Conservation (phyloP, 2,113 vertebrate species). For the cat (Felis catus) region F.catus_Fca126_mat1.0 CM031411.1:80185501-80186000, state of each 20-base stretch:
- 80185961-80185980: background rate
- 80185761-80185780: background rate
- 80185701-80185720: background rate
- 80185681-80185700: background rate
- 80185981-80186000: background rate
- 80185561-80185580: constrained; percentile 61
- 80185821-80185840: constrained; percentile 9
- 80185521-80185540: constrained; percentile 56
- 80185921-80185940: background rate
- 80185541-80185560: constrained; percentile 48
- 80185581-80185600: constrained; percentile 34
- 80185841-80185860: background rate
- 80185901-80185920: background rate
- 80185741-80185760: background rate
- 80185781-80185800: constrained; percentile 19
- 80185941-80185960: background rate
- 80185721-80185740: background rate
- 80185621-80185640: constrained; percentile 19
- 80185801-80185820: constrained; percentile 7
- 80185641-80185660: constrained; percentile 11
- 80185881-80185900: background rate
- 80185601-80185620: constrained; percentile 33
- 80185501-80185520: constrained; percentile 73
- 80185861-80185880: background rate
- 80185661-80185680: background rate